These are phyloP conservation scores for Didymodactylos carnosus DNA, from an alignment of 2,888 invertebrate species.

Conservation along the genomic window DNA sequence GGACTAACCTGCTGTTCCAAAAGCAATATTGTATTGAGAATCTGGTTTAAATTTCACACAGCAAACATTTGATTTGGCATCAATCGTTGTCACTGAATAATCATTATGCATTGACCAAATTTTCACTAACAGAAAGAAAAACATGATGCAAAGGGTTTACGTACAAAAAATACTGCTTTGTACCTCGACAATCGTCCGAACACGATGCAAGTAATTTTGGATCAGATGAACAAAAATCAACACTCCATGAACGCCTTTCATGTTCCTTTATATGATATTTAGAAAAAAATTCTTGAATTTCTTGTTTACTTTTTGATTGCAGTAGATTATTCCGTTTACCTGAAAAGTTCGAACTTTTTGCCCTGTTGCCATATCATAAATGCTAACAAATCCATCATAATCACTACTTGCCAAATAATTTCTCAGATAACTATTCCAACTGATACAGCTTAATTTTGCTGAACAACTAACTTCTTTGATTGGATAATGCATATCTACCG, in stretches of 20 bases:
- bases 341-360: conserved; percentile 21
- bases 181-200: conserved; percentile 51
- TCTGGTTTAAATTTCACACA: conserved; percentile 73
- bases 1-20: too few relatives aligned
- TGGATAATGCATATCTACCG: conserved; percentile 75
- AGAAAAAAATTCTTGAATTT: neutral
- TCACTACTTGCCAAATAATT: conserved; percentile 68
- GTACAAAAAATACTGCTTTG: neutral
- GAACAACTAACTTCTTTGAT: conserved; percentile 69
- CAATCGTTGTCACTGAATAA: conserved; percentile 63
- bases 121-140: conserved; percentile 44
- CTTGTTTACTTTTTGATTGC: conserved; percentile 66
- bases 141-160: too few relatives aligned
- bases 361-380: conserved; percentile 68
- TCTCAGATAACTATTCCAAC: conserved; percentile 79
- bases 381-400: conserved; percentile 75
- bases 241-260: conserved; percentile 83
- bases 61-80: conserved; percentile 81
- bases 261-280: conserved; percentile 39
- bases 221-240: conserved; percentile 76
- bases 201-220: conserved; percentile 71
- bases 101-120: conserved; percentile 72
- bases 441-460: conserved; percentile 68
- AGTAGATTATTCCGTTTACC: conserved; percentile 80
- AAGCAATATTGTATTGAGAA: conserved; percentile 66